phyloP scores from a whole-genome alignment of 2,797 vertebrate species.

The Anguilla obscura region DNA sequence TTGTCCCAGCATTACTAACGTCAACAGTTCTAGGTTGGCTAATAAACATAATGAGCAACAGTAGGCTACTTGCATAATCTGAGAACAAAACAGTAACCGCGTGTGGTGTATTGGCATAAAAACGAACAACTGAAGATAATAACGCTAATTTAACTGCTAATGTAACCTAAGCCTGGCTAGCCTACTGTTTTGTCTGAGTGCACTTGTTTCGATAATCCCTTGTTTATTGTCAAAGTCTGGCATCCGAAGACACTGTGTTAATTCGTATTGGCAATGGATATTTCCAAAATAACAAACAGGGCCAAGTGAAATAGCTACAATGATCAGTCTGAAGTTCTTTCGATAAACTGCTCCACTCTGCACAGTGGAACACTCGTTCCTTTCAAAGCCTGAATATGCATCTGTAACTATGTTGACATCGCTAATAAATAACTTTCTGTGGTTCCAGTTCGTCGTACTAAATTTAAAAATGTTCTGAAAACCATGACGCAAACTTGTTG shows the following conservation, averaged over 20 bases:
- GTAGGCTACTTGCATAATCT: not conserved
- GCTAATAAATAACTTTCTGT: conserved; percentile 2
- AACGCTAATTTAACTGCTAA: not conserved
- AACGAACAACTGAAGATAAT: not conserved
- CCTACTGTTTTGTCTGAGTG: not conserved
- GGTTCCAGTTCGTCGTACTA: conserved; percentile 10
- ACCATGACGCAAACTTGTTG: conserved; percentile 34
- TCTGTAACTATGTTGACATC: not conserved
- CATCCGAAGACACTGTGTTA: not conserved
- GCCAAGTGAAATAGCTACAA: not conserved
- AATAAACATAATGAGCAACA: not conserved
- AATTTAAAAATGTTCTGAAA: conserved; percentile 7
- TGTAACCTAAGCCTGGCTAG: not conserved
- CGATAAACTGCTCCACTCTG: not conserved
- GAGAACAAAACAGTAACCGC: not conserved
- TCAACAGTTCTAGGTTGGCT: not conserved
- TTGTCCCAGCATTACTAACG: not conserved
- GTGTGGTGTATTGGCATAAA: not conserved
- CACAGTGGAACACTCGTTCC: not conserved
- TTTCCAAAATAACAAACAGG: not conserved
- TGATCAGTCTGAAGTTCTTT: conserved; percentile 5
- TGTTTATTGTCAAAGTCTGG: not conserved
- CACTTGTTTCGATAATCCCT: not conserved
- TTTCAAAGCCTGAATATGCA: not conserved
- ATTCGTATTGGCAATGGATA: not conserved